phyloP scores from a whole-genome alignment of 2,113 vertebrate genomes.

The Crotalus viridis region DNA sequence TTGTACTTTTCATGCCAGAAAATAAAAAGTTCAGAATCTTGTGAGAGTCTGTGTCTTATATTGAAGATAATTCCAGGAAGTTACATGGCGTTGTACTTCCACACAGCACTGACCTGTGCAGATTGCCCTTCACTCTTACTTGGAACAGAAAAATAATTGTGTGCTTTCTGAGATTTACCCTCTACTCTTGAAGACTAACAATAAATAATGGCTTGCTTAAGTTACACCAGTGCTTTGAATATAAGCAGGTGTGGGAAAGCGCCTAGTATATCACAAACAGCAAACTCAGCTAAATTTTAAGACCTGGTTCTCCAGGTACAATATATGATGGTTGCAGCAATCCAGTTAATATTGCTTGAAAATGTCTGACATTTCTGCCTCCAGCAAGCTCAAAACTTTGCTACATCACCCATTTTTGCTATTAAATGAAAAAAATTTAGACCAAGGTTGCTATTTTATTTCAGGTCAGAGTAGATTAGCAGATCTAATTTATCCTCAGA shows the following conservation, averaged over 20 bases:
- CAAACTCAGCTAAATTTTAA: neutral
- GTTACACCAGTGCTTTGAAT: neutral
- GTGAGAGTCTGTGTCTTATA: conserved; percentile 31
- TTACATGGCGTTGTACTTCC: neutral
- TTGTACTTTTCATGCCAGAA: conserved; percentile 98
- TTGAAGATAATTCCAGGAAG: neutral
- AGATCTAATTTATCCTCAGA: neutral
- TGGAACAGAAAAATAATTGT: neutral
- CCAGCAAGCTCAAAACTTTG: neutral
- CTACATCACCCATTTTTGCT: neutral
- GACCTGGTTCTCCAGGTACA: neutral
- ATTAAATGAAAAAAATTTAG: neutral
- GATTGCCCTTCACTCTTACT: neutral
- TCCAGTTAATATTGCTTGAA: neutral
- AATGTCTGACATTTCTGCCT: neutral
- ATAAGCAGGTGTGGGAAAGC: neutral
- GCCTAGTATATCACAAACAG: neutral
- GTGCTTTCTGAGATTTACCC: neutral
- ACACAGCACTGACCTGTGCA: too few relatives aligned
- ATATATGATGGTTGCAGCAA: neutral
- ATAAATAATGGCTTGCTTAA: too few relatives aligned
- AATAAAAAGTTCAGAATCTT: conserved; percentile 91
- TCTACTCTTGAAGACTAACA: neutral
- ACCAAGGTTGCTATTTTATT: neutral
- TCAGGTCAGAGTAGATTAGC: neutral